phyloP scores from a whole-genome alignment of 2,113 vertebrate species.

The Clarias batrachus region DNA sequence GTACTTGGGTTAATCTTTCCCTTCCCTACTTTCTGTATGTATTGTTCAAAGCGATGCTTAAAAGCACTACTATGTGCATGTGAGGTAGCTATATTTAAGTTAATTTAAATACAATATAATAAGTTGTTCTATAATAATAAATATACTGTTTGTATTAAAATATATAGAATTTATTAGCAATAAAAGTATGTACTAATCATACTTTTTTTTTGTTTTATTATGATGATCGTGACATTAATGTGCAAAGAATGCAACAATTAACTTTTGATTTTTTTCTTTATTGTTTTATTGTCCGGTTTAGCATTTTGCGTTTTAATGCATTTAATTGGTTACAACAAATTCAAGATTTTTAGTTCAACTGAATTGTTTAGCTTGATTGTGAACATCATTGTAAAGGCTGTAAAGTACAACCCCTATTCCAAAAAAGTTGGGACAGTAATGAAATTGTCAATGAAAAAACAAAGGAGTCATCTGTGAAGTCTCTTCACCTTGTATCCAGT shows the following conservation, averaged over 20 bases:
- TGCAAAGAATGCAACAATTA: background rate
- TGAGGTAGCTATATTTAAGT: background rate
- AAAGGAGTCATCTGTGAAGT: too few species aligned
- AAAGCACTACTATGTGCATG: background rate
- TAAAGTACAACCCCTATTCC: background rate
- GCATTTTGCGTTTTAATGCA: background rate
- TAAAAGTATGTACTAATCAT: background rate
- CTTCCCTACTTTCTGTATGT: too few species aligned
- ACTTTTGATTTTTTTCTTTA: background rate
- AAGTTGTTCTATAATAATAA: background rate
- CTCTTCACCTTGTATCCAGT: too few species aligned
- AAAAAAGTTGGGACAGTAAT: too few species aligned
- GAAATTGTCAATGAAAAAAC: too few species aligned
- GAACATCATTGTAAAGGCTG: background rate
- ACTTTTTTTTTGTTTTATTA: background rate
- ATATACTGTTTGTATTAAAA: background rate
- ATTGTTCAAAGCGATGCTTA: too few species aligned
- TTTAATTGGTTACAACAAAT: background rate
- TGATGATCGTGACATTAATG: background rate
- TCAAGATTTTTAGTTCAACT: too few species aligned
- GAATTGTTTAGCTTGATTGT: background rate
- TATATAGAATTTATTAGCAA: background rate
- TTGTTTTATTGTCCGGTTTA: background rate
- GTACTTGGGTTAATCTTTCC: too few species aligned
- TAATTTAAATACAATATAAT: background rate